phyloP scores from a whole-genome alignment of 1,140 invertebrate species.

The Leptinotarsa texana region DNA sequence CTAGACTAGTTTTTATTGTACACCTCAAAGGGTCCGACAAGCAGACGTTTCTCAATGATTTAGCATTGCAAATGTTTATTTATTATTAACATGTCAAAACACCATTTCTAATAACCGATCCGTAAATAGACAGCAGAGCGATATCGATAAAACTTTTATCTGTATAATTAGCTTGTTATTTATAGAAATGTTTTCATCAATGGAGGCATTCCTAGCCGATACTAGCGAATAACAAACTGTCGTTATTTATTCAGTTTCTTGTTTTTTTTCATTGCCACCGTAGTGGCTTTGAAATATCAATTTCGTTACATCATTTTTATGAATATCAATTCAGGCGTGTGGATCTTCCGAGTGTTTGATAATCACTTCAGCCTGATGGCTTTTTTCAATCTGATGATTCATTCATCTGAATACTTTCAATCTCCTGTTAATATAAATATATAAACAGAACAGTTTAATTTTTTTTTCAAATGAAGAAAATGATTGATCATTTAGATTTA shows the following conservation, averaged over 20 bases:
- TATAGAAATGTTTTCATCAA: background rate
- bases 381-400: too few relatives aligned
- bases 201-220: constrained; percentile 1
- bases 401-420: too few relatives aligned
- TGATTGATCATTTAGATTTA: too few relatives aligned
- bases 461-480: too few relatives aligned
- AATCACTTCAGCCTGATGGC: too few relatives aligned
- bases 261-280: background rate
- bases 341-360: too few relatives aligned
- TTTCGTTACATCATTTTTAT: background rate
- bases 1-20: too few relatives aligned
- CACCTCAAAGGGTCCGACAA: too few relatives aligned
- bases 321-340: background rate
- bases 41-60: too few relatives aligned
- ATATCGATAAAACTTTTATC: constrained; percentile 1
- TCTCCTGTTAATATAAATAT: too few relatives aligned
- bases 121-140: background rate
- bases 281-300: background rate
- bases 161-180: constrained; percentile 1
- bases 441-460: too few relatives aligned
- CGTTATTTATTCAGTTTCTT: background rate
- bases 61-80: background rate
- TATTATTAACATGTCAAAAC: background rate
- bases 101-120: constrained; percentile 2
- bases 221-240: background rate